These are phyloP conservation scores for Poicephalus meyeri DNA, from an alignment of 2,113 vertebrate species.

Conservation along the genomic window DNA sequence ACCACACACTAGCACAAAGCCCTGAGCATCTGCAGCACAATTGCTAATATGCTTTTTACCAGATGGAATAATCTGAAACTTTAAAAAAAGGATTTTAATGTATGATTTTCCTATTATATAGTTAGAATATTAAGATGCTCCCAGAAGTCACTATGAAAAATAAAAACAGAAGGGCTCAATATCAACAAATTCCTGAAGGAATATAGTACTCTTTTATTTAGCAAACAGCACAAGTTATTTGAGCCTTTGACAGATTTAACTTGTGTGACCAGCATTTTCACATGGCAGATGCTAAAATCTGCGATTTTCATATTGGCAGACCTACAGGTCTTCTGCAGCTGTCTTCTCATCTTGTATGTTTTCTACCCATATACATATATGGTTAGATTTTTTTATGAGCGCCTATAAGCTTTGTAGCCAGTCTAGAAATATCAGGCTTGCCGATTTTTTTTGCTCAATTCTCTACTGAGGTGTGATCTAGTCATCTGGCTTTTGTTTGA, in stretches of 20 bases:
- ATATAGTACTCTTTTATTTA: neutral
- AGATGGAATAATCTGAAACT: neutral
- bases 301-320: neutral
- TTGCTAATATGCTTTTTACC: neutral
- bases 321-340: neutral
- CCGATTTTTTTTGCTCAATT: slow-evolving; percentile 29
- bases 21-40: neutral
- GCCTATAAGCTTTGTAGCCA: neutral
- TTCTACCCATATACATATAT: neutral
- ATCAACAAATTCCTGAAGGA: neutral
- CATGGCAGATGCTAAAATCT: slow-evolving; percentile 2
- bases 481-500: slow-evolving; percentile 30
- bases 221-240: neutral
- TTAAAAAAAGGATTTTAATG: neutral
- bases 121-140: neutral
- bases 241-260: neutral
- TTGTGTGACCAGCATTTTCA: neutral
- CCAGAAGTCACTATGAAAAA: neutral
- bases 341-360: neutral
- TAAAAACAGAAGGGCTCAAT: neutral
- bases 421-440: slow-evolving; percentile 8
- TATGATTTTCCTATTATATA: neutral
- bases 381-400: neutral
- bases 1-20: neutral
- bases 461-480: neutral